phyloP scores from a whole-genome alignment of 2,113 vertebrate species.

The Myocastor coypus region DNA sequence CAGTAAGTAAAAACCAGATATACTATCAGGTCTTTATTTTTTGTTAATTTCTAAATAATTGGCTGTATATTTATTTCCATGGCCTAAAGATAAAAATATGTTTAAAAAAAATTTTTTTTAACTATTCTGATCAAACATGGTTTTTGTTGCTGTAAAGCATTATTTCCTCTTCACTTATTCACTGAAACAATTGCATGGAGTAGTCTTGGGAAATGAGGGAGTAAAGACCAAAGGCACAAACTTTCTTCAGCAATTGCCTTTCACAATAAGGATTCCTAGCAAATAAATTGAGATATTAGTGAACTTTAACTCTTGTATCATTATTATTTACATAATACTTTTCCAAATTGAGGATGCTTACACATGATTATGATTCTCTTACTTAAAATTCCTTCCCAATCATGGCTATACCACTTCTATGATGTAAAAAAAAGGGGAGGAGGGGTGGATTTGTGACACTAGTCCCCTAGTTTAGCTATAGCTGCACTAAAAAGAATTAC shows the following conservation, averaged over 20 bases:
- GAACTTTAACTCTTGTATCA: conserved; percentile 4
- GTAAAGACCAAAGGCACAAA: background rate
- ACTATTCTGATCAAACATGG: background rate
- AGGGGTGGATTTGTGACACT: background rate
- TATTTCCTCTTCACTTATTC: conserved; percentile 38
- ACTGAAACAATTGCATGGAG: background rate
- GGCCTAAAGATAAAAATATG: background rate
- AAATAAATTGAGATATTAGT: background rate
- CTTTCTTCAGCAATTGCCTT: background rate
- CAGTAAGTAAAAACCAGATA: conserved; percentile 90
- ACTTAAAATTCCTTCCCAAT: background rate
- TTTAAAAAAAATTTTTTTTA: too few relatives aligned
- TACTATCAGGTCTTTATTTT: background rate
- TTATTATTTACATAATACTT: conserved; percentile 31
- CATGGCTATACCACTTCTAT: background rate
- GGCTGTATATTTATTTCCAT: background rate
- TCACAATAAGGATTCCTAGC: background rate
- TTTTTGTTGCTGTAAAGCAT: conserved; percentile 17
- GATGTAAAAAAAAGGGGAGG: background rate
- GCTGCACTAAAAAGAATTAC: background rate
- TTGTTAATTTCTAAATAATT: conserved; percentile 56
- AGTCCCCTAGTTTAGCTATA: background rate
- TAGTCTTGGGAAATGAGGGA: background rate
- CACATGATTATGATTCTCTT: background rate
- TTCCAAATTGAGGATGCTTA: conserved; percentile 33